Conservation (phyloP, 2,888 invertebrate genomes). For the Carcina quercana region DNA sequence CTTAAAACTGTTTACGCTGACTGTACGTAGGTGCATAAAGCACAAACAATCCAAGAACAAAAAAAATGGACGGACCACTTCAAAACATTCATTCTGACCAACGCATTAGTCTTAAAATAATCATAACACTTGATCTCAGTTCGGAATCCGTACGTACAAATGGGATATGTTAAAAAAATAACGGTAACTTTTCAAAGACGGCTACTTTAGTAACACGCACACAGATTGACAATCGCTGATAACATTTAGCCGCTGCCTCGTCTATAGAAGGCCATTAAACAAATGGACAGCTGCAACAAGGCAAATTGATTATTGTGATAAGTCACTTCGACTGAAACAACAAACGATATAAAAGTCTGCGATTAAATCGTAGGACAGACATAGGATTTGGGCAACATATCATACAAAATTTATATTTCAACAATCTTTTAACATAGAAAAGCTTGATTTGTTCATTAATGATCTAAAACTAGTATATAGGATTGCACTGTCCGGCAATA, state of each 20-base stretch:
- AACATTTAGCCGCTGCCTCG: conserved; percentile 58
- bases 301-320: conserved; percentile 66
- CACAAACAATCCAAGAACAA: conserved; percentile 22
- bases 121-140: conserved; percentile 36
- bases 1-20: too few relatives aligned
- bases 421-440: too few relatives aligned
- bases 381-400: too few relatives aligned
- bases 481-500: too few relatives aligned
- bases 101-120: conserved; percentile 37
- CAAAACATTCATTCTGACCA: conserved; percentile 23
- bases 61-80: conserved; percentile 20
- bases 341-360: conserved; percentile 11
- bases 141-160: conserved; percentile 34
- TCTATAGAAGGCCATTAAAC: conserved; percentile 59
- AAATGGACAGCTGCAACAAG: conserved; percentile 58
- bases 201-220: conserved; percentile 44
- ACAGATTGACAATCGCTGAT: conserved; percentile 64
- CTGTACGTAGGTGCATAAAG: too few relatives aligned
- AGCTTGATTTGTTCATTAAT: too few relatives aligned
- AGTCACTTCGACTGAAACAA: conserved; percentile 43
- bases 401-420: too few relatives aligned
- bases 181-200: conserved; percentile 15
- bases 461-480: too few relatives aligned
- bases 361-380: conserved; percentile 8
- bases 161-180: conserved; percentile 15